phyloP scores from a whole-genome alignment of 2,113 vertebrate species.

The Piprites chloris region DNA sequence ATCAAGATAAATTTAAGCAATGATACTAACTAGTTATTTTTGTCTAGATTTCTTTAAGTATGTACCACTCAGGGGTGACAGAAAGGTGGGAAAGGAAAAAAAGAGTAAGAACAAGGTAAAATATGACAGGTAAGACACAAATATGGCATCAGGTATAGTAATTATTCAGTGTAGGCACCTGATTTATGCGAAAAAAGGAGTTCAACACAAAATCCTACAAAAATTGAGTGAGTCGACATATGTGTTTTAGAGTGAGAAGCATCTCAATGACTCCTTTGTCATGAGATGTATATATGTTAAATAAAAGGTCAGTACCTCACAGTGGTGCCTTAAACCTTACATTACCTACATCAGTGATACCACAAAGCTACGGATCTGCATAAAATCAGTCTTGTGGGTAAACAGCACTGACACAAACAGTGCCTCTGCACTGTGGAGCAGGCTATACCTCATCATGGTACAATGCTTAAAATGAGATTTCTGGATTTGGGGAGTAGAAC shows the following conservation, averaged over 20 bases:
- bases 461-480: not conserved
- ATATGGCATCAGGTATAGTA: not conserved
- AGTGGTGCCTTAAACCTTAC: not conserved
- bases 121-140: not conserved
- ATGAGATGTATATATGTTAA: not conserved
- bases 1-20: not conserved
- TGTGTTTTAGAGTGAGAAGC: not conserved
- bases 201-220: not conserved
- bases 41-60: not conserved
- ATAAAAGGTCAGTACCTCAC: not conserved
- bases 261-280: not conserved
- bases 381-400: not conserved
- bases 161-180: not conserved
- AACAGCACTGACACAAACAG: not conserved
- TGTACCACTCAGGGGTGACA: not conserved
- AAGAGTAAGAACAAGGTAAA: not conserved
- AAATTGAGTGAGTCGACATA: not conserved
- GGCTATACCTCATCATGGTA: no score
- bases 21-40: not conserved
- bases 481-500: not conserved
- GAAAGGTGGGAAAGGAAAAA: not conserved
- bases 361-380: not conserved
- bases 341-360: not conserved
- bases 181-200: not conserved
- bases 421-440: not conserved